Percentiles rank a stretch among this genome's conserved stretches.
Conservation (phyloP, 92 coral and sea anemone species). For the Metridium senile region DNA sequence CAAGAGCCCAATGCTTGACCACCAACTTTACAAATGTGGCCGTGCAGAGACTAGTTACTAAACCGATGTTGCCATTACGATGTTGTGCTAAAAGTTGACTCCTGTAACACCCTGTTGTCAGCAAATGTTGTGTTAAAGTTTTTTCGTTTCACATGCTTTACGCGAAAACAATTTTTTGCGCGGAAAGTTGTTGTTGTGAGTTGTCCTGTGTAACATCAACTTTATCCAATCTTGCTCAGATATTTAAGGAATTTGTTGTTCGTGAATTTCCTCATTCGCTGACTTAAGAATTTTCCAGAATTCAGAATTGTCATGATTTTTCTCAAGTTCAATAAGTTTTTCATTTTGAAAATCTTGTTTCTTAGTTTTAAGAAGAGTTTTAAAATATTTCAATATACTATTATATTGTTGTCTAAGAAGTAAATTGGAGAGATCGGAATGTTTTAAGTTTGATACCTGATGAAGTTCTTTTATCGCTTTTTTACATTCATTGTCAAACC, state of each 20-base stretch:
- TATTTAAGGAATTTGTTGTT: conserved; percentile 26
- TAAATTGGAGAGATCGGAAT: conserved; percentile 27
- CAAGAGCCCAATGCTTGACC: too few species aligned
- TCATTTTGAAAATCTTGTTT: conserved; percentile 20
- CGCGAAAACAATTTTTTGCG: too few species aligned
- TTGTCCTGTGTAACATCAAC: too few species aligned
- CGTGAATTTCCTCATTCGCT: conserved; percentile 29
- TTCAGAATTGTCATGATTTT: not conserved
- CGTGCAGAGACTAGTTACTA: too few species aligned
- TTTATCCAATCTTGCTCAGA: conserved; percentile 40
- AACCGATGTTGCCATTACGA: too few species aligned
- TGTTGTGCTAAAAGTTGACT: too few species aligned
- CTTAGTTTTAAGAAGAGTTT: conserved; percentile 22
- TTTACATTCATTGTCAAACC: conserved; percentile 30
- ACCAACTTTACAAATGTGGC: too few species aligned
- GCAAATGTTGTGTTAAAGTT: too few species aligned
- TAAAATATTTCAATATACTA: conserved; percentile 27
- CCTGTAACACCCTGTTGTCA: too few species aligned
- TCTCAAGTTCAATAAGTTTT: conserved; percentile 16
- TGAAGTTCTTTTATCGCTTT: conserved; percentile 29
- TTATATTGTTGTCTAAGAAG: conserved; percentile 27
- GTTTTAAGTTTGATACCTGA: conserved; percentile 36
- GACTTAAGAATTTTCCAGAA: conserved; percentile 53
- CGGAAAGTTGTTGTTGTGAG: too few species aligned
- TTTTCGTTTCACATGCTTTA: too few species aligned